A percentile compares a stretch with the other conserved stretches of the same genome.
phyloP scores from a whole-genome alignment of 1,140 invertebrate genomes.

The Tribolium castaneum region DNA sequence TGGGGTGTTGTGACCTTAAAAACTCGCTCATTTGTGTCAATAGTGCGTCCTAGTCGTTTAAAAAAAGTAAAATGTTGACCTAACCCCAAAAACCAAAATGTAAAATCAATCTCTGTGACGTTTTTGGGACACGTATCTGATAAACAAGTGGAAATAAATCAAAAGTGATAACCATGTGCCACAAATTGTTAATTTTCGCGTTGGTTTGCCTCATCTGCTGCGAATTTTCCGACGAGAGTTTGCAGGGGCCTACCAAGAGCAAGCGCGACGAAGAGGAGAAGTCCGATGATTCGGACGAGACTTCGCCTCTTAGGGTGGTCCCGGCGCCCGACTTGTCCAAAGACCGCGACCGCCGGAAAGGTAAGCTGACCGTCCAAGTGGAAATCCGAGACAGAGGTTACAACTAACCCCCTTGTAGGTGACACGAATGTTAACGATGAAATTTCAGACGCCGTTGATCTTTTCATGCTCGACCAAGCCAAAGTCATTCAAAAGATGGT shows the following conservation, averaged over 20 bases:
- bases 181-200: conserved; percentile 46
- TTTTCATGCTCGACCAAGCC: conserved; percentile 57
- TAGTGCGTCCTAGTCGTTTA: not conserved
- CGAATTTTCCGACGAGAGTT: conserved; percentile 56
- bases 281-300: conserved; percentile 42
- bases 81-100: conserved; percentile 17
- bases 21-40: not conserved
- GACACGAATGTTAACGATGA: conserved; percentile 34
- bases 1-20: not conserved
- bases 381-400: conserved; percentile 21
- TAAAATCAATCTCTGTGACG: conserved; percentile 49
- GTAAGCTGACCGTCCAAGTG: conserved; percentile 39
- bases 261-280: conserved; percentile 37
- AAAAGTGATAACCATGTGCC: conserved; percentile 47
- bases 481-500: conserved; percentile 60
- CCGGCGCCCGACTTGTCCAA: conserved; percentile 61
- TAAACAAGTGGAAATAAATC: conserved; percentile 47
- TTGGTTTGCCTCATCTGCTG: conserved; percentile 51
- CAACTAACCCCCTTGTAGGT: conserved; percentile 15
- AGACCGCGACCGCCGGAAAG: conserved; percentile 53
- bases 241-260: conserved; percentile 48
- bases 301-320: conserved; percentile 60
- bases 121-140: conserved; percentile 56
- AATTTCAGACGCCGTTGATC: conserved; percentile 49
- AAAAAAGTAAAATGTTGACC: not conserved